Percentiles rank a stretch among this genome's conserved stretches.
These are phyloP conservation scores for Orbicella faveolata DNA, from an alignment of 64 coral and sea anemone species.

Conservation along the genomic window DNA sequence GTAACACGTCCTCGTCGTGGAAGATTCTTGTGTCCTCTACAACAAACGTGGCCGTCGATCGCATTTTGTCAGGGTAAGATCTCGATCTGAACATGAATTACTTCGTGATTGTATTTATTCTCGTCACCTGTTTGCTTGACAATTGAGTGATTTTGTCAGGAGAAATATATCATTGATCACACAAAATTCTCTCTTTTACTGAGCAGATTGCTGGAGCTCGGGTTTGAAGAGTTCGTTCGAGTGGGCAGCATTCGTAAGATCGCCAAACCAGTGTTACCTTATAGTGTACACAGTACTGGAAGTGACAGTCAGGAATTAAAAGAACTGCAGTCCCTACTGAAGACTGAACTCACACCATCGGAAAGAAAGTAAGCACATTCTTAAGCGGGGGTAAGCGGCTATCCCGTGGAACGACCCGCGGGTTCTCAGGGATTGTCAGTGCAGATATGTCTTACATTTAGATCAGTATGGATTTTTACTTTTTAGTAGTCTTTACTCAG, in stretches of 20 bases:
- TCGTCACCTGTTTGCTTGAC: background rate
- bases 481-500: too few relatives aligned
- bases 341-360: constrained; percentile 62
- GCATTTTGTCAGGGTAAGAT: constrained; percentile 86
- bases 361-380: constrained; percentile 74
- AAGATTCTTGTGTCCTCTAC: constrained; percentile 98
- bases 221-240: constrained; percentile 92
- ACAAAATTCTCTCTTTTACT: background rate
- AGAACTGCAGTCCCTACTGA: constrained; percentile 81
- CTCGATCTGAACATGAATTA: background rate
- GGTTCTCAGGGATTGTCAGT: too few relatives aligned
- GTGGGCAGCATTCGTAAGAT: constrained; percentile 95
- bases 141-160: background rate
- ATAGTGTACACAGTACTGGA: constrained; percentile 87
- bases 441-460: too few relatives aligned
- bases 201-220: constrained; percentile 79
- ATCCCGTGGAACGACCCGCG: too few relatives aligned
- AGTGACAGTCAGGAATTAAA: constrained; percentile 77
- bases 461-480: too few relatives aligned
- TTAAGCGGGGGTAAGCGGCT: too few relatives aligned
- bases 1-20: background rate
- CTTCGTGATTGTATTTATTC: background rate
- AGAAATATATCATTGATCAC: background rate
- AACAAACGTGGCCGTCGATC: constrained; percentile 96
- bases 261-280: constrained; percentile 85